These are phyloP conservation scores for Tachycineta bicolor DNA, from an alignment of 2,113 vertebrate genomes.

Conservation along the genomic window DNA sequence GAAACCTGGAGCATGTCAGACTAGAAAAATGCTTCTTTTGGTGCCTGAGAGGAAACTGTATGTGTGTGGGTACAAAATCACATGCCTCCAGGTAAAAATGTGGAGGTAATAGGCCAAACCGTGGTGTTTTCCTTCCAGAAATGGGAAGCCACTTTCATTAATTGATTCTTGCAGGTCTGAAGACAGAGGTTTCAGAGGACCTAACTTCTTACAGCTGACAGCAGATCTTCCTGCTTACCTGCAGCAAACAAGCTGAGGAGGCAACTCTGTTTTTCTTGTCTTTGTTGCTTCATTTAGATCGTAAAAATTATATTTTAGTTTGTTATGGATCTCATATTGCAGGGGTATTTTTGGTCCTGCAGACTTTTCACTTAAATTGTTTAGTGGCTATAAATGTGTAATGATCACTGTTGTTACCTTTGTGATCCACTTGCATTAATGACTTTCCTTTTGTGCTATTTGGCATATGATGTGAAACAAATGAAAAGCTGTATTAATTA, in stretches of 20 bases:
- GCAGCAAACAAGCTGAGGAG: background rate
- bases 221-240: background rate
- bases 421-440: background rate
- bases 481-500: constrained; percentile 51
- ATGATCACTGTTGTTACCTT: constrained; percentile 1
- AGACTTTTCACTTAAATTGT: background rate
- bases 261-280: background rate
- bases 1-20: background rate
- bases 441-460: constrained; percentile 6
- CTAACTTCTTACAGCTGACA: background rate
- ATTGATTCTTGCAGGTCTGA: background rate
- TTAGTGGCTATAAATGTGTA: constrained; percentile 2
- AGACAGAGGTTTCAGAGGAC: background rate
- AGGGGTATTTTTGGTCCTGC: background rate
- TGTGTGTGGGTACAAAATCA: background rate
- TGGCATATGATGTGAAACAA: constrained; percentile 25
- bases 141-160: background rate
- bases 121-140: background rate
- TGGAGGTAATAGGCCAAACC: background rate
- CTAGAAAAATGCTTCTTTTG: background rate
- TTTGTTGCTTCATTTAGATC: background rate
- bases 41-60: background rate
- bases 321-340: background rate
- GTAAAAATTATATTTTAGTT: background rate
- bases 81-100: background rate